Conservation (phyloP, 2,888 invertebrate species). For the Nomada fabriciana region DNA sequence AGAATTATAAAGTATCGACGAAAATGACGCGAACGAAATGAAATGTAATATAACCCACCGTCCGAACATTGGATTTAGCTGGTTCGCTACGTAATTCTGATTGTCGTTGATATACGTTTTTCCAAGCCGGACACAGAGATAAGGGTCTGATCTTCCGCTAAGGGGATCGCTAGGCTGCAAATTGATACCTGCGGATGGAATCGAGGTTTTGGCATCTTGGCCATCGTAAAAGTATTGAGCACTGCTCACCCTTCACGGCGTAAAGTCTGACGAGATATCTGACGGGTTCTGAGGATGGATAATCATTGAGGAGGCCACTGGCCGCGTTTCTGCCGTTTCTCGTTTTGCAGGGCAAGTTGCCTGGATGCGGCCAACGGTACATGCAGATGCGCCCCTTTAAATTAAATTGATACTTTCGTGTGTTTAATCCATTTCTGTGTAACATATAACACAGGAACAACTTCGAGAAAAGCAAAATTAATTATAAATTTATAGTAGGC, state of each 20-base stretch:
- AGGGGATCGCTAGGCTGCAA: constrained; percentile 89
- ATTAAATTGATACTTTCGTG: not conserved
- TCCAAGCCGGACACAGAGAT: constrained; percentile 89
- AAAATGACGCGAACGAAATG: not conserved
- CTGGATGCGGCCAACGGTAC: constrained; percentile 89
- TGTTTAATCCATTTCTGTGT: too few relatives aligned
- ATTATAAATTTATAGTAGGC: too few relatives aligned
- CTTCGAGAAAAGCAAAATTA: too few relatives aligned
- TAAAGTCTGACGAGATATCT: constrained; percentile 91
- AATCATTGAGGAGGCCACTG: constrained; percentile 87
- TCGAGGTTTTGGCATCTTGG: not conserved
- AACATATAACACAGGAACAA: too few relatives aligned
- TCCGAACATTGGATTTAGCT: constrained; percentile 94
- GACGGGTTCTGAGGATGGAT: constrained; percentile 87
- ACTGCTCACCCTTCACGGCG: constrained; percentile 84
- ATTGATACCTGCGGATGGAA: constrained; percentile 85
- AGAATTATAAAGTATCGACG: not conserved
- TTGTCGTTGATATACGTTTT: constrained; percentile 88
- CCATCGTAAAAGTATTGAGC: not conserved
- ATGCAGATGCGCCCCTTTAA: constrained; percentile 86
- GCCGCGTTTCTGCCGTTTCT: constrained; percentile 86
- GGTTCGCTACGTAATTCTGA: constrained; percentile 89
- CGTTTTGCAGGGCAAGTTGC: constrained; percentile 84
- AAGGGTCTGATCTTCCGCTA: constrained; percentile 91
- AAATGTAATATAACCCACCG: constrained; percentile 83